Conservation (phyloP, 1,140 invertebrate genomes). For the Alviniconcha marisindica region DNA sequence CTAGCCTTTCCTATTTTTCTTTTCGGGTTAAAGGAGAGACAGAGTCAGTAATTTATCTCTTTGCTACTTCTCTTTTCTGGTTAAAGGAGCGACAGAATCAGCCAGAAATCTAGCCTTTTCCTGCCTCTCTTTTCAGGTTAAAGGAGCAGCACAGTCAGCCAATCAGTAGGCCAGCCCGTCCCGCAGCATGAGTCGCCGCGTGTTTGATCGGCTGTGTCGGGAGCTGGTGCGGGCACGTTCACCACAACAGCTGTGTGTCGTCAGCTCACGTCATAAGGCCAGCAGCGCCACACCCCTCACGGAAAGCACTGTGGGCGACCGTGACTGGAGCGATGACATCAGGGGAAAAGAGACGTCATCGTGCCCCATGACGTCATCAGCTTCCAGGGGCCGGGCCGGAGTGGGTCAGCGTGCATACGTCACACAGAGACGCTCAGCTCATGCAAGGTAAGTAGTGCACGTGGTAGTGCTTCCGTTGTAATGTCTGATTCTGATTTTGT, state of each 20-base stretch:
- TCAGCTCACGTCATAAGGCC: background rate
- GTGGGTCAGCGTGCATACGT: too few relatives aligned
- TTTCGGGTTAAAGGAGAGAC: too few relatives aligned
- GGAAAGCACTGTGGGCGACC: background rate
- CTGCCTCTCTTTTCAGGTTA: too few relatives aligned
- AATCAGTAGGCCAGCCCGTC: too few relatives aligned
- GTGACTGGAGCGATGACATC: background rate
- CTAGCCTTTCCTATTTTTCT: too few relatives aligned
- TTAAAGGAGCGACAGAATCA: too few relatives aligned
- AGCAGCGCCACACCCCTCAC: conserved; percentile 7
- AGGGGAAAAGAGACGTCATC: background rate
- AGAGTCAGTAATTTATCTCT: too few relatives aligned
- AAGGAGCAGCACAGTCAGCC: too few relatives aligned
- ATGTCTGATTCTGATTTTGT: too few relatives aligned
- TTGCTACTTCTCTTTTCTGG: too few relatives aligned
- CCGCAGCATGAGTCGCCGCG: background rate
- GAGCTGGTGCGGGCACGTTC: background rate
- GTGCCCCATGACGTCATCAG: conserved; percentile 7
- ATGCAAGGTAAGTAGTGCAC: background rate
- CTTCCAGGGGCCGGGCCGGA: background rate
- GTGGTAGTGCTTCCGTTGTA: too few relatives aligned
- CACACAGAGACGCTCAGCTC: background rate
- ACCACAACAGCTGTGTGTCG: background rate
- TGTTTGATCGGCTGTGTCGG: background rate
- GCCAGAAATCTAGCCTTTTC: too few relatives aligned